Conservation (phyloP, 2,888 invertebrate genomes). For the Agriopis aurantiaria region DNA sequence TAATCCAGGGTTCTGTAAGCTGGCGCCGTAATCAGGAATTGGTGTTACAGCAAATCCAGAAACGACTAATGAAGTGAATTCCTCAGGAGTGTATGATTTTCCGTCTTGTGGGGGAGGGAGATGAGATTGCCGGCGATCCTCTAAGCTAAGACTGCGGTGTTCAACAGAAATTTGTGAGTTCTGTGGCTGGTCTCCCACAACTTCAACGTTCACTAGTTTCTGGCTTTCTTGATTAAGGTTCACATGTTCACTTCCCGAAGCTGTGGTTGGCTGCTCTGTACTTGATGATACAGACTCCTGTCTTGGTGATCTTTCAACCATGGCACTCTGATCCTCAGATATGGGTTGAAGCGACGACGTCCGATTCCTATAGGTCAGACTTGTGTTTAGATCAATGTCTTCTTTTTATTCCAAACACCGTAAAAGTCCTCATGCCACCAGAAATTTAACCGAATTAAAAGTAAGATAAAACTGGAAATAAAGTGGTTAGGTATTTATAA, state of each 20-base stretch:
- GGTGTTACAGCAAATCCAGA: slow-evolving; percentile 46
- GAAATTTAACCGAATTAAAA: slow-evolving; percentile 29
- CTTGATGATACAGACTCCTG: slow-evolving; percentile 20
- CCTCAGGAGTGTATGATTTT: slow-evolving; percentile 46
- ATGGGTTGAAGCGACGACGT: slow-evolving; percentile 42
- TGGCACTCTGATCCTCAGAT: slow-evolving; percentile 40
- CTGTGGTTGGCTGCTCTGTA: slow-evolving; percentile 25
- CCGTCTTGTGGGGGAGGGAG: slow-evolving; percentile 45
- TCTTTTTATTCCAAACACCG: slow-evolving; percentile 42
- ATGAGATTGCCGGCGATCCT: slow-evolving; percentile 40
- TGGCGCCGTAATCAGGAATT: slow-evolving; percentile 36
- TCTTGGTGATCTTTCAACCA: slow-evolving; percentile 39
- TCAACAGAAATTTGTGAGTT: slow-evolving; percentile 39
- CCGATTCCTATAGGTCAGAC: slow-evolving; percentile 48
- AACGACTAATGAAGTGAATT: slow-evolving; percentile 44
- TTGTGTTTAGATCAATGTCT: slow-evolving; percentile 37
- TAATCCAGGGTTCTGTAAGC: slow-evolving; percentile 3
- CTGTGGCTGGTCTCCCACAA: slow-evolving; percentile 17
- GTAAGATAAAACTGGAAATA: slow-evolving; percentile 29
- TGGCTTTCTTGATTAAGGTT: slow-evolving; percentile 33
- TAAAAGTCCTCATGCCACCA: slow-evolving; percentile 45
- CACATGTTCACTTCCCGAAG: slow-evolving; percentile 16
- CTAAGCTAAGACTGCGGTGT: slow-evolving; percentile 41
- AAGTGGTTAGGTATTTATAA: slow-evolving; percentile 35
- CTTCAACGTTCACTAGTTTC: slow-evolving; percentile 36